Evolutionary conservation across 1,140 invertebrate species (phyloP), one percentile per base, ranked within the genome.

Genomic region (Venturia canescens): DNA sequence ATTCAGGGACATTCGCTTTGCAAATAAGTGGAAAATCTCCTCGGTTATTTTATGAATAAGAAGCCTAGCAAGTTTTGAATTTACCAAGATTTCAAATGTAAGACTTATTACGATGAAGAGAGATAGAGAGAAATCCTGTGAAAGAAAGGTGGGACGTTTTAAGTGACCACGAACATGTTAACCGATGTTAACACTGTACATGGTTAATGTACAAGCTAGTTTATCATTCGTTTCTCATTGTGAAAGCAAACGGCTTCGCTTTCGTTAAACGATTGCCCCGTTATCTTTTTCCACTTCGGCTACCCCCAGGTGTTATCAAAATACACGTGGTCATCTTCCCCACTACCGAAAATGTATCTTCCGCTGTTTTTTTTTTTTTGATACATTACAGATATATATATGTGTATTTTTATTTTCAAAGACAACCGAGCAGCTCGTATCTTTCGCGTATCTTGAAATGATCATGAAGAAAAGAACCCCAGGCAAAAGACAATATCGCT

Each of bases 171-270:
- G n/a, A n/a, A n/a, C 70, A 21, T 34, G 48, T 57, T 74, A 74
- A 74, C 71, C 23, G 9, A 74, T 57, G 71, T 74, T 23, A 48
- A 11, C 3, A 7, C 71, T 74, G 18, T 74, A 74, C 71, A n/a
- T 26, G 48, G 27, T 26, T 74, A 74, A 74, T 74, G 71, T 57
- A 34, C 44, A 74, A 74, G 71, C 57, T 74, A 74, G 71, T 74
- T 74, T 26, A 48, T 74, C 38, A 27, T 23, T 74, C 48, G 71
- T 74, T 74, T 74, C 71, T 48, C 23, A 48, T 74, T 74, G 21
- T 23, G 71, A 57, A 57, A 74, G 71, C 71, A 74, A 29, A 74
- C 71, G 26, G 48, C 44, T 34, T 26, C 23, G 71, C 48, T 57
- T 26, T 74, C 48, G 23, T 57, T 74, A 26, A 11, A 57, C 71